Evolutionary conservation across 2,888 invertebrate genomes (phyloP).

Genomic region (Chloroclysta siterata): DNA sequence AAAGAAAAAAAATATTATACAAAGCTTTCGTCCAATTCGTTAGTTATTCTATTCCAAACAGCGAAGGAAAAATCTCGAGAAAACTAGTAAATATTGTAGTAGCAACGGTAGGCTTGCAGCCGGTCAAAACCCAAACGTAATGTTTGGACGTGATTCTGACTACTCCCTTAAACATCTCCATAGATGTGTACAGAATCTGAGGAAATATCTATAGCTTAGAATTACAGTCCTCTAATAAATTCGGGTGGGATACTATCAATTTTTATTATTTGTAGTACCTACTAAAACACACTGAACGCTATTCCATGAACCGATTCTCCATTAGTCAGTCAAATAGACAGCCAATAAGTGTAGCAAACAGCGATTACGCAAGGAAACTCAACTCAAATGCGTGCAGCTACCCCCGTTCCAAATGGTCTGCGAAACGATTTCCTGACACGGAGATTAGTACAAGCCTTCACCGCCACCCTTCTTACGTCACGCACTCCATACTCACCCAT

Average conservation of each 20-base stretch:
- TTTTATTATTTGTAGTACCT: not conserved
- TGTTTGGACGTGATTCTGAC: no score
- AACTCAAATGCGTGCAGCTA: slow-evolving; percentile 76
- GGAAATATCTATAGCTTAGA: no score
- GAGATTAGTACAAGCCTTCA: slow-evolving; percentile 85
- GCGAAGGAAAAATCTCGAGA: no score
- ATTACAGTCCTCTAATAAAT: no score
- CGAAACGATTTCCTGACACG: slow-evolving; percentile 85
- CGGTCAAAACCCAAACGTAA: no score
- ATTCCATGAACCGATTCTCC: slow-evolving; percentile 31
- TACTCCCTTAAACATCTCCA: no score
- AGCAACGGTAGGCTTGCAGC: no score
- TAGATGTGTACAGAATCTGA: no score
- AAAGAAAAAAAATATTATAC: no score
- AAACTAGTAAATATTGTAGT: no score
- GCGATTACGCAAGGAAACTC: slow-evolving; percentile 76
- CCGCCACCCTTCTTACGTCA: slow-evolving; percentile 84
- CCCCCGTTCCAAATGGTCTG: slow-evolving; percentile 83
- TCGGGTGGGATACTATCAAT: not conserved
- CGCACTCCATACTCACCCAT: slow-evolving; percentile 73
- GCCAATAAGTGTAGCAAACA: slow-evolving; percentile 68
- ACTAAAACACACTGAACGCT: slow-evolving; percentile 1
- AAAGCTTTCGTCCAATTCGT: no score
- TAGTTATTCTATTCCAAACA: no score
- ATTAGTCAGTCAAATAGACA: slow-evolving; percentile 58